Conservation (phyloP, 1,140 invertebrate genomes). For the Steinernema khuongi region DNA sequence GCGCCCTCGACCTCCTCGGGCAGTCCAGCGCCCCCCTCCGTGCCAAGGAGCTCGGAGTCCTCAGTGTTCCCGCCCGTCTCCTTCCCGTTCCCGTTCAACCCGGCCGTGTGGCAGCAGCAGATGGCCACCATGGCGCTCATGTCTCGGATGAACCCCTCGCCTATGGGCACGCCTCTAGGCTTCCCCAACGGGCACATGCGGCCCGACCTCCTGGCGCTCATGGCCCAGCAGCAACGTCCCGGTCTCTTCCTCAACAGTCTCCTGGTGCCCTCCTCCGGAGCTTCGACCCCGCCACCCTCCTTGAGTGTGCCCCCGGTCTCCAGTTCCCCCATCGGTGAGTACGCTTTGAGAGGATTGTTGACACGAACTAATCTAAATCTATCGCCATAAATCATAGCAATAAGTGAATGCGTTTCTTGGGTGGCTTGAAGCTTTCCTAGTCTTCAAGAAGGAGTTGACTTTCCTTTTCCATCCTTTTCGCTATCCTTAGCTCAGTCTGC, state of each 20-base stretch:
- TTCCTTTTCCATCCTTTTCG: too few relatives aligned
- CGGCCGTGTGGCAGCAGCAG: conserved; percentile 9
- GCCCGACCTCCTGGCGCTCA: neutral
- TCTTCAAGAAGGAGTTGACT: too few relatives aligned
- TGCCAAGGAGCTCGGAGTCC: neutral
- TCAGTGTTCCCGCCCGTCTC: neutral
- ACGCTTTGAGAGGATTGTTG: too few relatives aligned
- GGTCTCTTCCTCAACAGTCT: neutral
- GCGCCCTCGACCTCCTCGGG: neutral
- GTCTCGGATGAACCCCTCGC: neutral
- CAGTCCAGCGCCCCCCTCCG: neutral
- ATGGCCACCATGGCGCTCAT: conserved; percentile 8
- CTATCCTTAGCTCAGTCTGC: too few relatives aligned
- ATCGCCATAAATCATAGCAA: too few relatives aligned
- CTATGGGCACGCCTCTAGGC: neutral
- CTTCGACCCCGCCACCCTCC: neutral
- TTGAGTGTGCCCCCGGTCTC: neutral
- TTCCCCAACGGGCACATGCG: neutral
- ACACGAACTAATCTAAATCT: too few relatives aligned
- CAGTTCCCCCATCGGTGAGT: neutral
- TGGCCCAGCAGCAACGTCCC: neutral
- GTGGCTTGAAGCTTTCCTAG: too few relatives aligned
- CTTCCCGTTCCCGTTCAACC: conserved; percentile 10
- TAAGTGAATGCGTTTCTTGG: too few relatives aligned
- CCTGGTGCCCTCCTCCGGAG: neutral